Conservation (phyloP, 1,140 invertebrate species). For the Himalopsyche phryganea region DNA sequence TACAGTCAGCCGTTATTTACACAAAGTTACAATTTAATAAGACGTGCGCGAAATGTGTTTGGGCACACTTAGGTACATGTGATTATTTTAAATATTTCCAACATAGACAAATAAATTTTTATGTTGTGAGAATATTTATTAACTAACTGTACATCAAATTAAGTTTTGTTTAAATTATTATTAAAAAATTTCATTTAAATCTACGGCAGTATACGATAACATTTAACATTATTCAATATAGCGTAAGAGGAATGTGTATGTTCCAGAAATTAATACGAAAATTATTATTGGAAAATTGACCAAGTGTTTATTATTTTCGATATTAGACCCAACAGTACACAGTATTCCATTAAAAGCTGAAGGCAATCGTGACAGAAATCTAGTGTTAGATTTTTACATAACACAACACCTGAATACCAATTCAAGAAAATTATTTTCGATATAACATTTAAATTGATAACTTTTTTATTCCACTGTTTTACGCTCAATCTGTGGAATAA, state of each 20-base stretch:
- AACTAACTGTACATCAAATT: background rate
- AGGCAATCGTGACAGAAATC: too few species aligned
- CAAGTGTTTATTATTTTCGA: background rate
- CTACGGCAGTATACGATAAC: background rate
- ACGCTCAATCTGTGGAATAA: too few species aligned
- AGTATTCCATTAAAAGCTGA: too few species aligned
- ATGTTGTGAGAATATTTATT: background rate
- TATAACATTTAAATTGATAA: too few species aligned
- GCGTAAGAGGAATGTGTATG: background rate
- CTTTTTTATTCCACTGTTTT: too few species aligned
- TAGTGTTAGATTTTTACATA: too few species aligned
- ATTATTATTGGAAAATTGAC: background rate
- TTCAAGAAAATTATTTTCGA: too few species aligned
- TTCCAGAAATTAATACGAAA: background rate
- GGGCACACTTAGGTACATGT: slow-evolving; percentile 7
- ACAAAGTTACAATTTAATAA: too few species aligned
- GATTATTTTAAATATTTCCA: background rate
- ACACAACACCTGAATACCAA: too few species aligned
- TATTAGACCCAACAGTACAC: background rate
- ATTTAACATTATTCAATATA: background rate
- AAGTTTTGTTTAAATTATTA: background rate
- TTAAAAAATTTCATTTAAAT: background rate
- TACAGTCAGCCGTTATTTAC: too few species aligned
- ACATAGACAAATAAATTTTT: background rate
- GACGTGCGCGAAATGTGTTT: too few species aligned